Base-by-base conservation (phyloP, 2,888 invertebrate species). In the Acanthosepion lycidas region DNA sequence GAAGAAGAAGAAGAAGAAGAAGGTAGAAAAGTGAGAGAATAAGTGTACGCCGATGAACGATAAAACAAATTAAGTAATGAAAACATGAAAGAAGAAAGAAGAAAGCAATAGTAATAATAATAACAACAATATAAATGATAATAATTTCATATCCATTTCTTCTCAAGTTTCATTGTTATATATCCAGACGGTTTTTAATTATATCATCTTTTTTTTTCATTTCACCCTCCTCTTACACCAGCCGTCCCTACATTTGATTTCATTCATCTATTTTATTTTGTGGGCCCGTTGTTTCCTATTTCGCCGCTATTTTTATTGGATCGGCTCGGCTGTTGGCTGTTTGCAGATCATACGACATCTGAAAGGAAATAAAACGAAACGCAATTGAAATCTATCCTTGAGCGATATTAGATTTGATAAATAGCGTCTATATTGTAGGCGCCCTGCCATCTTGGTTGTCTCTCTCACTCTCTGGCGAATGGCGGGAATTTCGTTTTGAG, bases 291-390 rank as follows among this genome's bases (percentile, higher is more conserved):
- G 78, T 78, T 78, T 78, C 78, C n/a, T 78, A 78, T 78, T 78
- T 78, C 78, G 33, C 9, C n/a, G 78, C n/a, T 78, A 78, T 78
- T 78, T 78, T 78, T 78, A 78, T 78, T 78, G 78, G n/a, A n/a
- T 78, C 78, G 78, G 78, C 78, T 78, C 78, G 78, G 78, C 78
- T 78, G 78, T 78, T n/a, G 78, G 78, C 78, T 33, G 78, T n/a
- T 78, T 78, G n/a, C 78, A 78, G 78, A 78, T 78, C 78, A 78
- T 78, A 78, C n/a, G 78, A 78, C 78, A 78, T n/a, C 78, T 78
- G 78, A 78, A 78, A 78, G n/a, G 78, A 78, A 78, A 78, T 78
- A 78, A 78, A 78, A 78, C n/a, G 78, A 78, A 78, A 78, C 78
- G 78, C 78, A 78, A 78, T 78, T 78, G 78, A 78, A 78, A 78